Evolutionary conservation across 2,888 invertebrate genomes (phyloP).

Genomic region (Cactoblastis cactorum): DNA sequence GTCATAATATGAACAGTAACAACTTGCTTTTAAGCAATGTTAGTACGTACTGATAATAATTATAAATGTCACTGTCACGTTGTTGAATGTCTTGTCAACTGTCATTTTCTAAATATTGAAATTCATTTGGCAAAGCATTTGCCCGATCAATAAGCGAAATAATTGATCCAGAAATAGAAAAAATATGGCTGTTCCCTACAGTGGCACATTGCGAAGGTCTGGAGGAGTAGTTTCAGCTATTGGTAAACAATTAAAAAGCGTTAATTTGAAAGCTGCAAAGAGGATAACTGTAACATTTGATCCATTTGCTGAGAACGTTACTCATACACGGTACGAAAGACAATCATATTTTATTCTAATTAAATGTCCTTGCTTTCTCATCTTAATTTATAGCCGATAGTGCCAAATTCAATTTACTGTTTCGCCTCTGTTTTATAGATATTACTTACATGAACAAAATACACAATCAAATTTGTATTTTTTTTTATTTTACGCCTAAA

Average conservation of each 20-base stretch:
- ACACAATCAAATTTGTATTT: no score
- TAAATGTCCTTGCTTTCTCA: neutral
- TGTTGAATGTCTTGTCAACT: conserved; percentile 8
- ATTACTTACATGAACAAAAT: no score
- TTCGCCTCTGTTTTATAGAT: no score
- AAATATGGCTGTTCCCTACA: conserved; percentile 86
- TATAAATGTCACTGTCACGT: conserved; percentile 16
- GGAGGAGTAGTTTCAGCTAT: conserved; percentile 86
- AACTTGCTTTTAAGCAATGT: no score
- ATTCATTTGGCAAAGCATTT: no score
- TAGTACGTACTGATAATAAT: no score
- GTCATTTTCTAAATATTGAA: no score
- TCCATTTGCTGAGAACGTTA: conserved; percentile 87
- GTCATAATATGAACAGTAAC: neutral
- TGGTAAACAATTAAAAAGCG: conserved; percentile 82
- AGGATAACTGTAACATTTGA: conserved; percentile 89
- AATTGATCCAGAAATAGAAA: conserved; percentile 27
- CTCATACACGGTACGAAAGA: conserved; percentile 76
- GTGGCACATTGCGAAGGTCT: conserved; percentile 83
- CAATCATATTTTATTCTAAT: conserved; percentile 5
- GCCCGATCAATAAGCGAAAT: conserved; percentile 20
- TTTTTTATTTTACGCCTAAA: no score
- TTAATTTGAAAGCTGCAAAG: conserved; percentile 89
- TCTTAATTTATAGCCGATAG: neutral
- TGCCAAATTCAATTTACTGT: no score